Percentiles rank a stretch among this genome's conserved stretches.
phyloP scores from a whole-genome alignment of 2,888 invertebrate genomes.

The Melanargia galathea region DNA sequence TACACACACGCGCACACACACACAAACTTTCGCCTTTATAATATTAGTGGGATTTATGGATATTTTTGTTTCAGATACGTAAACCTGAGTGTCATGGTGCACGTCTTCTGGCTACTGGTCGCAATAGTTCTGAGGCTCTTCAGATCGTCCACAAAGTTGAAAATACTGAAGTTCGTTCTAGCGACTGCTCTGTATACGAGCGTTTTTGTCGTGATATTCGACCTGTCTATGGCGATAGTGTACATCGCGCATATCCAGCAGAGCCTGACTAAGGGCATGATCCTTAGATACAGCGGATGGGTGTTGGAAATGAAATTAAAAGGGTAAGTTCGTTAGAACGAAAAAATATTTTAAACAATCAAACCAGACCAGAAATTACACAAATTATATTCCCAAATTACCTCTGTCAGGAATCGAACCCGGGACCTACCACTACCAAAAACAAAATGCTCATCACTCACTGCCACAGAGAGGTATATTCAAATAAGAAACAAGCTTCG shows the following conservation, averaged over 20 bases:
- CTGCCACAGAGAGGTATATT: no score
- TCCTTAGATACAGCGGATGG: constrained; percentile 69
- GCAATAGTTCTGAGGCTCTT: constrained; percentile 48
- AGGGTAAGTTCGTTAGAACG: no score
- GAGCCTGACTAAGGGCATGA: constrained; percentile 66
- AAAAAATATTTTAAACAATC: no score
- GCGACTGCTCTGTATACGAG: constrained; percentile 49
- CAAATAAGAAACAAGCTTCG: no score
- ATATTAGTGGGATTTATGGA: background rate
- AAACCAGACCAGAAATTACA: no score
- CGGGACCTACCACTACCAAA: no score
- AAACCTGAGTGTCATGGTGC: constrained; percentile 52
- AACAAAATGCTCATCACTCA: no score
- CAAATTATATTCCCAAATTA: no score
- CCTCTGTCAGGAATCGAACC: no score
- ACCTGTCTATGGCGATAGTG: constrained; percentile 66
- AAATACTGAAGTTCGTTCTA: constrained; percentile 48
- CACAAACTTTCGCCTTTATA: background rate
- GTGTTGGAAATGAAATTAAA: constrained; percentile 53
- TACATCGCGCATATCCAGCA: constrained; percentile 67
- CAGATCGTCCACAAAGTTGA: constrained; percentile 37
- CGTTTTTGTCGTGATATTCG: constrained; percentile 53
- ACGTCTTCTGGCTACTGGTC: constrained; percentile 55
- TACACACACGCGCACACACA: no score
- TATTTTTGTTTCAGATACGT: constrained; percentile 60